Conservation (phyloP, 2,113 vertebrate species). For the Apaloderma vittatum region DNA sequence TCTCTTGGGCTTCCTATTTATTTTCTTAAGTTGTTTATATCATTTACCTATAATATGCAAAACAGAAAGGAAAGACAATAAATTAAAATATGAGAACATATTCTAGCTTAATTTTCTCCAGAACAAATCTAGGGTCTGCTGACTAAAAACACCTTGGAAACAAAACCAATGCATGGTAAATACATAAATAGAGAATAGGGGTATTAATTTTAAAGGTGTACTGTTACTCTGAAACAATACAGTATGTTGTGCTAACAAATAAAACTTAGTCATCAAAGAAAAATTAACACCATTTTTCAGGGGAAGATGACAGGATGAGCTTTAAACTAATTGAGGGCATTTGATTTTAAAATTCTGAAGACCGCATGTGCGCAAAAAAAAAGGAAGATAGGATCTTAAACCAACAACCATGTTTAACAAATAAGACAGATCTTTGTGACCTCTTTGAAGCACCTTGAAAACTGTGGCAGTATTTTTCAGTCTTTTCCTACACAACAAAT, state of each 20-base stretch:
- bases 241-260: neutral
- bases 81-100: neutral
- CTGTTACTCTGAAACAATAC: neutral
- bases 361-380: neutral
- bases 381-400: neutral
- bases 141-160: neutral
- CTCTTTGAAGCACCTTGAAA: neutral
- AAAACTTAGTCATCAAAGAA: neutral
- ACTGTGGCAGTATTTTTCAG: neutral
- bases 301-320: neutral
- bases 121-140: neutral
- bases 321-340: neutral
- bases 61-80: neutral
- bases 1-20: neutral
- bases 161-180: neutral
- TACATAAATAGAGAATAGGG: neutral
- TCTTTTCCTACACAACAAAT: neutral
- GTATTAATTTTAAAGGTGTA: neutral
- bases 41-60: neutral
- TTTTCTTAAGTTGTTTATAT: neutral
- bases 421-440: neutral
- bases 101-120: neutral
- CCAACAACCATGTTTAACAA: neutral
- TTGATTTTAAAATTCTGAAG: neutral
- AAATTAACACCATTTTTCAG: neutral